phyloP scores from a whole-genome alignment of 2,888 invertebrate genomes.

The Aphidius colemani region DNA sequence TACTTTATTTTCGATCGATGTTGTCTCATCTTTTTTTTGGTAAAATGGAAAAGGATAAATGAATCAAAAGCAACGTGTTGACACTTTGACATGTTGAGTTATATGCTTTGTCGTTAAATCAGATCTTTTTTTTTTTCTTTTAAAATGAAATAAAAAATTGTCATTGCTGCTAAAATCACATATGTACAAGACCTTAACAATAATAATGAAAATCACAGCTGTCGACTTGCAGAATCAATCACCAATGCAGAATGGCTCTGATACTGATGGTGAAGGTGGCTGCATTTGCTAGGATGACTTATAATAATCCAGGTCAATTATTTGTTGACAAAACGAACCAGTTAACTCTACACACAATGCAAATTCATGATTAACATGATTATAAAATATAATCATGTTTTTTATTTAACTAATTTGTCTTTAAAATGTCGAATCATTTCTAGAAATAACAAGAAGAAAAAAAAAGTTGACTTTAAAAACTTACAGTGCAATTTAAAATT shows the following conservation, averaged over 20 bases:
- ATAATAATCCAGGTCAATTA: constrained; percentile 23
- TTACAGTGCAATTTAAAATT: constrained; percentile 6
- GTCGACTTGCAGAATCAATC: constrained; percentile 84
- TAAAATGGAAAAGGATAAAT: neutral
- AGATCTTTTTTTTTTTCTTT: neutral
- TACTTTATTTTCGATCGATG: constrained; percentile 18
- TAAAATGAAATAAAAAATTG: constrained; percentile 4
- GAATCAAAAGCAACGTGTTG: too few species aligned
- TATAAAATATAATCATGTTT: neutral
- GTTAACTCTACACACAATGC: neutral
- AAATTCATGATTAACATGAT: neutral
- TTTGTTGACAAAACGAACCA: neutral
- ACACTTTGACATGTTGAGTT: too few species aligned
- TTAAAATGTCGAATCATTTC: neutral
- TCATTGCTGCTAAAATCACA: constrained; percentile 28
- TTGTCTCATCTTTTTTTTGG: constrained; percentile 33
- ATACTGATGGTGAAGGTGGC: constrained; percentile 81
- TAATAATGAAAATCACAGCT: constrained; percentile 62
- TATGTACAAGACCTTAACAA: constrained; percentile 51
- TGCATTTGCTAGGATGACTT: constrained; percentile 72
- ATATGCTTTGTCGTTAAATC: too few species aligned
- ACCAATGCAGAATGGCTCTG: constrained; percentile 78
- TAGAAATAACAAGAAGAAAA: neutral
- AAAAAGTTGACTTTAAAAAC: neutral
- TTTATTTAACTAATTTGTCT: neutral